phyloP scores from a whole-genome alignment of 2,797 vertebrate species.

The Cynopterus sphinx region DNA sequence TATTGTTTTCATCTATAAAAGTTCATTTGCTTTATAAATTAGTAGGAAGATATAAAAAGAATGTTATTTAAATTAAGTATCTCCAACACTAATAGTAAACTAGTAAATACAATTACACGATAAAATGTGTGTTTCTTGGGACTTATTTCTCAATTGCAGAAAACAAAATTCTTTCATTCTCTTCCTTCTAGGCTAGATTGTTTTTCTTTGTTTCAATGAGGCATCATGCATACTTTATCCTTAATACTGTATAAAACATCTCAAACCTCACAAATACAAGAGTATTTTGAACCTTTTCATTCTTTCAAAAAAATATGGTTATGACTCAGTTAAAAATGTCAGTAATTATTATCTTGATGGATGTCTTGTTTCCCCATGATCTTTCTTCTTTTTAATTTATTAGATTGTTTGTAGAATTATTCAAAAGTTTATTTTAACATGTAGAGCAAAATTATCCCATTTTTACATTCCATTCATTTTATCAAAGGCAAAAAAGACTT shows the following conservation, averaged over 20 bases:
- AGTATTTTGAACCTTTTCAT: not conserved
- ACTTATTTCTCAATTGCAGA: not conserved
- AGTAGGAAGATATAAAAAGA: constrained; percentile 4
- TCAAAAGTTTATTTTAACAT: not conserved
- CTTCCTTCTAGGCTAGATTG: not conserved
- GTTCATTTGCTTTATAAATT: constrained; percentile 1
- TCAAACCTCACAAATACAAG: not conserved
- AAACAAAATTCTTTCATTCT: not conserved
- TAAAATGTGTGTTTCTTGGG: not conserved
- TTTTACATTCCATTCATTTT: not conserved
- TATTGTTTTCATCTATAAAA: constrained; percentile 64
- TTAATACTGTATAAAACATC: not conserved
- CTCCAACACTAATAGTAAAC: not conserved
- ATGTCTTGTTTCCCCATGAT: not conserved
- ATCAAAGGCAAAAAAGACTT: not conserved
- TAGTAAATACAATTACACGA: constrained; percentile 1
- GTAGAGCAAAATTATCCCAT: not conserved
- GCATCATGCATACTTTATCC: not conserved
- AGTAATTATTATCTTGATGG: not conserved
- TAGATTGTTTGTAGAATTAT: not conserved
- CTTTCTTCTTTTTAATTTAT: not conserved
- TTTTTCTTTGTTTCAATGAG: not conserved
- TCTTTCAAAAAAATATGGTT: not conserved
- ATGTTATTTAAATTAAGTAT: constrained; percentile 22
- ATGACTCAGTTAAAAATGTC: not conserved